These are phyloP conservation scores for Acridotheres tristis DNA, from an alignment of 2,797 vertebrate species.

Conservation along the genomic window DNA sequence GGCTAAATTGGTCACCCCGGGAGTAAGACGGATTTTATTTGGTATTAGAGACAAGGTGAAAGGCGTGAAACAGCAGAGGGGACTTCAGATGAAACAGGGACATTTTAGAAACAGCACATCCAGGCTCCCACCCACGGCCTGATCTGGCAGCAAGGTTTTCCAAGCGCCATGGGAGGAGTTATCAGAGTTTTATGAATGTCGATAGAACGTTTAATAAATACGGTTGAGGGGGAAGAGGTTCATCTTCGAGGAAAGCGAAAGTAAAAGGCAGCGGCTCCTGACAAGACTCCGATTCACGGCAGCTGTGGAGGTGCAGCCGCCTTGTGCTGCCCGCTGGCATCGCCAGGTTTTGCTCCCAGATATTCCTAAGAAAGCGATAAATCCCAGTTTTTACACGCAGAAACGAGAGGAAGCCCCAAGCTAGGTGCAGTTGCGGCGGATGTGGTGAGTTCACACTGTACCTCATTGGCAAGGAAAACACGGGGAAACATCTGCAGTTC, in stretches of 20 bases:
- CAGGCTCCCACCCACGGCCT: not conserved
- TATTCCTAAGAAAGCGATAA: not conserved
- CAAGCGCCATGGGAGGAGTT: conserved; percentile 25
- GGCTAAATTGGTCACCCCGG: not conserved
- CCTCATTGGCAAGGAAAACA: not conserved
- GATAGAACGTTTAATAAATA: conserved; percentile 9
- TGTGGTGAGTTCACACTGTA: not conserved
- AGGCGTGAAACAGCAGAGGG: not conserved
- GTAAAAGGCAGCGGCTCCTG: not conserved
- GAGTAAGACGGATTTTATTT: not conserved
- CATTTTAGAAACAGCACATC: not conserved
- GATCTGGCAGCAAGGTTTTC: not conserved
- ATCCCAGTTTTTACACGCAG: not conserved
- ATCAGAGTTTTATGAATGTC: not conserved
- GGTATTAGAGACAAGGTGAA: not conserved
- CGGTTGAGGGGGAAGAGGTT: not conserved
- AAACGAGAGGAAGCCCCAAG: not conserved
- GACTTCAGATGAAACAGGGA: not conserved
- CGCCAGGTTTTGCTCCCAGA: not conserved
- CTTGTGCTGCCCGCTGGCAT: not conserved
- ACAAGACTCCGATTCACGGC: not conserved
- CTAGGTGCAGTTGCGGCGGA: not conserved
- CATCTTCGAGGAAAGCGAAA: conserved; percentile 2
- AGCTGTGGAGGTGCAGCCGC: not conserved
- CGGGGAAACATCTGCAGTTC: not conserved